Percentiles rank a stretch among this genome's conserved stretches.
phyloP scores from a whole-genome alignment of 2,888 invertebrate genomes.

The Blomia tropicalis region DNA sequence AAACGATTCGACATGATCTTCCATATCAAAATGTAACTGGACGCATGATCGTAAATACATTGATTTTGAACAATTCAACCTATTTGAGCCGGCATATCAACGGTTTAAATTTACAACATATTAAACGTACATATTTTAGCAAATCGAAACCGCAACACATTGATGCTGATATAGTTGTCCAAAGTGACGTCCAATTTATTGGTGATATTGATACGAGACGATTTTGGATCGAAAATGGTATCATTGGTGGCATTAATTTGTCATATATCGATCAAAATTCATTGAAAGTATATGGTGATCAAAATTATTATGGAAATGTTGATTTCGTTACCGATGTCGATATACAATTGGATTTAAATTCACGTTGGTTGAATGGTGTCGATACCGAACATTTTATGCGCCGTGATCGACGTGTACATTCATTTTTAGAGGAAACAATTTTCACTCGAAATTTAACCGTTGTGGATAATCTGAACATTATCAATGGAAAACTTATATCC shows the following conservation, averaged over 20 bases:
- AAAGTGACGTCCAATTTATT: neutral
- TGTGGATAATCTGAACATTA: neutral
- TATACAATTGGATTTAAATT: neutral
- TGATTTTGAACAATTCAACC: neutral
- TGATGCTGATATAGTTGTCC: neutral
- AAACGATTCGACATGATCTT: neutral
- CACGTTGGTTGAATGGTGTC: neutral
- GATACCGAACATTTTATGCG: neutral
- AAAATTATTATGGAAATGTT: neutral
- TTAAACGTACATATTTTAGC: neutral
- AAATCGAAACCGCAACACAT: neutral
- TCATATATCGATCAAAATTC: neutral
- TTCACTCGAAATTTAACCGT: constrained; percentile 7
- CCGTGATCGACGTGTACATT: neutral
- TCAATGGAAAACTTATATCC: neutral
- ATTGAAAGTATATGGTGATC: neutral
- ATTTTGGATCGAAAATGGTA: neutral
- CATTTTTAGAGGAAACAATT: neutral
- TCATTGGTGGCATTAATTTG: neutral
- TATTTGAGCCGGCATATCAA: neutral
- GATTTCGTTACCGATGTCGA: neutral
- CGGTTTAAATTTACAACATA: neutral
- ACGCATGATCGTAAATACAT: neutral
- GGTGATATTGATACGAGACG: neutral
- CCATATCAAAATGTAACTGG: neutral